These are phyloP conservation scores for Austrolebias charrua DNA, from an alignment of 2,797 vertebrate species.

Conservation along the genomic window DNA sequence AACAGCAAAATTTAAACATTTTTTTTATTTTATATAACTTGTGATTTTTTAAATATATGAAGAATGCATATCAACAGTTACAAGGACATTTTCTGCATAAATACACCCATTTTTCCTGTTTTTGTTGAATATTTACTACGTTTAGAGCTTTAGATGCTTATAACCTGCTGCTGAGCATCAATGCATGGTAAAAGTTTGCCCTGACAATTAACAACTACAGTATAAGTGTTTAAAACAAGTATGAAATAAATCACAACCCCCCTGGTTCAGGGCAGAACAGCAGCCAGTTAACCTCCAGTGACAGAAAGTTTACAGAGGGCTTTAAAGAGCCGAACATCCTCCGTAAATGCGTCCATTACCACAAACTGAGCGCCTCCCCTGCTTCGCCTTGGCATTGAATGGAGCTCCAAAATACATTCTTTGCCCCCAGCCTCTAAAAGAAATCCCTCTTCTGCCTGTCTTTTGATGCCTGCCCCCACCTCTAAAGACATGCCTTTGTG, in stretches of 20 bases:
- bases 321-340: constrained; percentile 49
- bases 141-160: background rate
- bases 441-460: constrained; percentile 79
- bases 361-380: constrained; percentile 50
- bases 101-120: too few relatives aligned
- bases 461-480: constrained; percentile 79
- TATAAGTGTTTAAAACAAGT: constrained; percentile 1
- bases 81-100: too few relatives aligned
- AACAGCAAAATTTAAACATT: too few relatives aligned
- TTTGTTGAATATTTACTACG: too few relatives aligned
- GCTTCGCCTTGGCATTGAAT: constrained; percentile 57
- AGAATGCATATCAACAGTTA: too few relatives aligned
- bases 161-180: background rate
- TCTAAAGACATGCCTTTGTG: constrained; percentile 83
- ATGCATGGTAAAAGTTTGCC: background rate
- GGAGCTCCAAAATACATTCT: constrained; percentile 73
- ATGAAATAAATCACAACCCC: constrained; percentile 12
- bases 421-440: constrained; percentile 76
- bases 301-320: constrained; percentile 29
- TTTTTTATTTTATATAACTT: too few relatives aligned
- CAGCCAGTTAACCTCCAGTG: constrained; percentile 31
- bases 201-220: background rate
- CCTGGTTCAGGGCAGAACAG: too few relatives aligned
- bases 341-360: constrained; percentile 53
- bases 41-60: too few relatives aligned